Conservation (phyloP, 2,888 invertebrate genomes). For the Oasisia sp. region DNA sequence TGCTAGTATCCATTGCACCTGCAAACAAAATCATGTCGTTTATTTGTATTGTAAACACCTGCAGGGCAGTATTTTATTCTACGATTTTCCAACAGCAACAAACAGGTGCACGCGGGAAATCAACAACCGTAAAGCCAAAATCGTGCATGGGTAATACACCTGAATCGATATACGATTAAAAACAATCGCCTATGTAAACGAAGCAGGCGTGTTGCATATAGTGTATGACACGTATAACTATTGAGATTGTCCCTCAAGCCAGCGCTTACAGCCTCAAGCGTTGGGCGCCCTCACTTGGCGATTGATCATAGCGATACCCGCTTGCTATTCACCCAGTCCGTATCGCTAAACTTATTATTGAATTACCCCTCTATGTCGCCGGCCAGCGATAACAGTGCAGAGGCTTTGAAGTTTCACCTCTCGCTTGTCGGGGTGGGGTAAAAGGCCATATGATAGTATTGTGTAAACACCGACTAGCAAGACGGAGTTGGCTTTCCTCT, state of each 20-base stretch:
- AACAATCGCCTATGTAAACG: no score
- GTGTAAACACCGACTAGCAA: background rate
- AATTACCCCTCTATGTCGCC: background rate
- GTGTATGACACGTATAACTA: background rate
- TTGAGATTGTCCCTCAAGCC: background rate
- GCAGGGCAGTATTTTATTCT: no score
- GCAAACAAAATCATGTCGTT: no score
- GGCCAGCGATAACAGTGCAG: background rate
- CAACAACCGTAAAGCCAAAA: no score
- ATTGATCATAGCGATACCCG: background rate
- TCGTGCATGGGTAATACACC: no score
- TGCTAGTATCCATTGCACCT: no score
- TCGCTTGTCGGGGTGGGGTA: background rate
- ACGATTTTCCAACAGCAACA: no score
- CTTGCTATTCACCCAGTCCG: background rate
- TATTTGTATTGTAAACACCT: no score
- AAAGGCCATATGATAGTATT: background rate
- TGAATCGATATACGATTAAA: no score
- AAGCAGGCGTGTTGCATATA: background rate
- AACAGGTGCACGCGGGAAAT: no score
- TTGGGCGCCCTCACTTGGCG: background rate
- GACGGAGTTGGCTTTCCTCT: background rate
- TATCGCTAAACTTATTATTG: conserved; percentile 5
- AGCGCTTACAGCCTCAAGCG: background rate
- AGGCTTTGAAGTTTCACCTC: background rate